phyloP scores from a whole-genome alignment of 2,797 vertebrate species.

The Sylvilagus floridanus region DNA sequence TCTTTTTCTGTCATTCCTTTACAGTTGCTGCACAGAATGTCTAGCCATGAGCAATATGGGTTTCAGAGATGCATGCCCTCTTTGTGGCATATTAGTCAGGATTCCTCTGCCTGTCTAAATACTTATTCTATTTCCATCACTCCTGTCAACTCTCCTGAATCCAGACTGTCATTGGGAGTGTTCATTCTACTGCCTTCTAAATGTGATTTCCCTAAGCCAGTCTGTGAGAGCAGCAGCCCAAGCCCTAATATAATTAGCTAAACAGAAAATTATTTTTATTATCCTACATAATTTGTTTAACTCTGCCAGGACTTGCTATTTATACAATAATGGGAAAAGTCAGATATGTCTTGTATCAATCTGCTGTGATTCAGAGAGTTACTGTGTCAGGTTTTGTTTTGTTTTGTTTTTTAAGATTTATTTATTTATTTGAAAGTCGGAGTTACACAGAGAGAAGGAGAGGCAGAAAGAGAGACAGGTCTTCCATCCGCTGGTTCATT shows the following conservation, averaged over 20 bases:
- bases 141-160: conserved; percentile 94
- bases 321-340: background rate
- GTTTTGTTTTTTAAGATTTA: background rate
- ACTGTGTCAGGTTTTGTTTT: background rate
- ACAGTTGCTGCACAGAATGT: conserved; percentile 93
- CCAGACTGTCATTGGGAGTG: conserved; percentile 92
- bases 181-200: conserved; percentile 94
- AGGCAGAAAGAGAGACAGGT: too few species aligned
- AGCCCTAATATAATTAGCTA: conserved; percentile 92
- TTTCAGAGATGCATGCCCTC: conserved; percentile 94
- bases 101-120: conserved; percentile 94
- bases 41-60: conserved; percentile 91
- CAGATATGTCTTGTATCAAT: background rate
- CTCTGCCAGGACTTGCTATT: background rate
- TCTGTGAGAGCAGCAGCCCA: conserved; percentile 91
- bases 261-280: conserved; percentile 52
- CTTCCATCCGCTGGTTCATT: too few species aligned
- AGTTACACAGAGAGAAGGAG: too few species aligned
- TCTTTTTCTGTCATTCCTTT: conserved; percentile 90
- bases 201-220: conserved; percentile 89
- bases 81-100: conserved; percentile 94
- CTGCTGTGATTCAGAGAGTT: background rate
- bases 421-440: too few species aligned
- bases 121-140: conserved; percentile 95
- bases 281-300: background rate